Evolutionary conservation across 2,888 invertebrate genomes (phyloP).

Genomic region (Acrobasis consociella): DNA sequence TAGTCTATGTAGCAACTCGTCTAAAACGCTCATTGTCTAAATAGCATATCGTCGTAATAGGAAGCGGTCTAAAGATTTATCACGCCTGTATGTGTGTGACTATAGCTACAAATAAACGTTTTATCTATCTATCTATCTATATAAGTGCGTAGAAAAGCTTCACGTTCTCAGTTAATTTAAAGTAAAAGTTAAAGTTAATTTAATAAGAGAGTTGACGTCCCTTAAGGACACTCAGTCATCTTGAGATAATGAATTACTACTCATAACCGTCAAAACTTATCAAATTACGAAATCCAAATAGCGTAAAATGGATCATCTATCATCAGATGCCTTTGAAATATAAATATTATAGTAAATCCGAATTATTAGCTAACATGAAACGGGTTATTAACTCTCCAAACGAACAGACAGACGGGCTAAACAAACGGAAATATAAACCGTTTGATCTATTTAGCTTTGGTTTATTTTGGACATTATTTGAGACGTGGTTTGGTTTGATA

Average conservation of each 20-base stretch:
- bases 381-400: conserved; percentile 14
- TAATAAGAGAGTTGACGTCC: too few species aligned
- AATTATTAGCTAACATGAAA: conserved; percentile 18
- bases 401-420: conserved; percentile 20
- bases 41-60: too few species aligned
- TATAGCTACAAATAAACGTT: too few species aligned
- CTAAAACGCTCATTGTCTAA: too few species aligned
- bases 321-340: neutral
- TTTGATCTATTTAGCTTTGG: conserved; percentile 13
- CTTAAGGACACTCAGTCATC: neutral
- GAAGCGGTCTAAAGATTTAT: too few species aligned
- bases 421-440: conserved; percentile 23
- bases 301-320: neutral
- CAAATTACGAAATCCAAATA: neutral
- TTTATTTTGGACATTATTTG: conserved; percentile 15
- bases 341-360: conserved; percentile 7
- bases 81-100: too few species aligned
- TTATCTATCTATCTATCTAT: too few species aligned
- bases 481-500: conserved; percentile 13
- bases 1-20: too few species aligned
- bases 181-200: too few species aligned
- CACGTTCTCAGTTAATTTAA: too few species aligned
- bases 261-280: neutral
- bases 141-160: too few species aligned
- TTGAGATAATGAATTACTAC: neutral